phyloP scores from a whole-genome alignment of 2,888 invertebrate genomes.

The Coremacera marginata region DNA sequence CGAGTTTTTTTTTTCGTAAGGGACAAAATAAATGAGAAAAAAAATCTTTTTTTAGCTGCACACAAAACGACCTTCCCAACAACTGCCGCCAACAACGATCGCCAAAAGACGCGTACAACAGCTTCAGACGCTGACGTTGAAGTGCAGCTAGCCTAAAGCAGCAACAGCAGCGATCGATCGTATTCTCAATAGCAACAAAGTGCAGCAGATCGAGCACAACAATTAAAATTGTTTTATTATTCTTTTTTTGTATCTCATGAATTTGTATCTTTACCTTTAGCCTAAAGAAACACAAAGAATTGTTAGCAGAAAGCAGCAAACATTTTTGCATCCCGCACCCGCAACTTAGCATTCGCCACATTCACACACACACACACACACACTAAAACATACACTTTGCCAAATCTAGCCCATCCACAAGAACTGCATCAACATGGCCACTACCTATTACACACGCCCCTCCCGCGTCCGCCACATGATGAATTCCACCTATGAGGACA shows the following conservation, averaged over 20 bases:
- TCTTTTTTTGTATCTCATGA: background rate
- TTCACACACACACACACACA: constrained; percentile 13
- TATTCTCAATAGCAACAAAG: constrained; percentile 38
- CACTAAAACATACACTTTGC: background rate
- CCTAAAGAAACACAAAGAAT: constrained; percentile 17
- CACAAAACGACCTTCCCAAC: constrained; percentile 57
- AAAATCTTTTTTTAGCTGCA: constrained; percentile 60
- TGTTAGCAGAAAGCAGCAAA: constrained; percentile 6
- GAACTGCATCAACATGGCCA: constrained; percentile 58
- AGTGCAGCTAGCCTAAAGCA: constrained; percentile 21
- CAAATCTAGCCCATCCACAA: constrained; percentile 25
- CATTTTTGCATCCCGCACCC: constrained; percentile 19
- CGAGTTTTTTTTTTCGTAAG: background rate
- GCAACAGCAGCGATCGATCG: background rate
- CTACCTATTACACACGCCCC: constrained; percentile 64
- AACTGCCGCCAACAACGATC: constrained; percentile 53
- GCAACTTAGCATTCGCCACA: constrained; percentile 24
- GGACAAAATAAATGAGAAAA: constrained; percentile 1
- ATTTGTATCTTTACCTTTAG: constrained; percentile 30
- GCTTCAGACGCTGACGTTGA: constrained; percentile 7
- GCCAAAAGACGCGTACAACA: background rate
- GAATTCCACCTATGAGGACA: constrained; percentile 79
- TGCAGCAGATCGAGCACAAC: constrained; percentile 4
- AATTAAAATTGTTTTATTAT: background rate
- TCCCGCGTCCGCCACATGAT: constrained; percentile 62